Percentiles rank a stretch among this genome's conserved stretches.
These are phyloP conservation scores for Drosophila bunnanda DNA, from an alignment of 2,888 invertebrate genomes.

Conservation along the genomic window DNA sequence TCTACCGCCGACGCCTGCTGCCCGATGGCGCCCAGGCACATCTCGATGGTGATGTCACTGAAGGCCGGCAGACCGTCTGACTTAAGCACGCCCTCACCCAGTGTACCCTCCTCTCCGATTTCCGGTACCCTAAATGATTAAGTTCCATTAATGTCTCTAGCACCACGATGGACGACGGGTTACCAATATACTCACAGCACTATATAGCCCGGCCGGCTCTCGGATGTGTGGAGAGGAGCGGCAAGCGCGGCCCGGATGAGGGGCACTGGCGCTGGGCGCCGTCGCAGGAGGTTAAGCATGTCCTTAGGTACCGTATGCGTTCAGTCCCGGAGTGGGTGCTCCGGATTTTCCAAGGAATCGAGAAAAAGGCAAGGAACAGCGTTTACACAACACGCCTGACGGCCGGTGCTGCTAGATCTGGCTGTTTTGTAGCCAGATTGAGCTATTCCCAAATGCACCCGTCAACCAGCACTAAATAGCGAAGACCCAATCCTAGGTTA, in stretches of 20 bases:
- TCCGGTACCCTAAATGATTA: conserved; percentile 88
- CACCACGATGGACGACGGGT: not conserved
- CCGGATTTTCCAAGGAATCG: conserved; percentile 32
- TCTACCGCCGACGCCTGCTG: conserved; percentile 93
- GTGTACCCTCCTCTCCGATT: conserved; percentile 92
- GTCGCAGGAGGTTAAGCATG: conserved; percentile 75
- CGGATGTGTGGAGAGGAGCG: conserved; percentile 69
- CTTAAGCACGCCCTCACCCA: conserved; percentile 90
- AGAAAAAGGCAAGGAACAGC: conserved; percentile 42
- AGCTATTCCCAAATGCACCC: not conserved
- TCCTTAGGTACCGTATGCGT: conserved; percentile 54
- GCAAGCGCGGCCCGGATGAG: conserved; percentile 51
- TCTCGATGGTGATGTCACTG: conserved; percentile 91
- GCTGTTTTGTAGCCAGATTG: not conserved
- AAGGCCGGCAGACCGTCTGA: conserved; percentile 91
- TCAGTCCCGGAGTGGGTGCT: conserved; percentile 55
- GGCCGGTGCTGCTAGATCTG: conserved; percentile 2
- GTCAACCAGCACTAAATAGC: not conserved
- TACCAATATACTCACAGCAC: conserved; percentile 74
- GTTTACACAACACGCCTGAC: conserved; percentile 68
- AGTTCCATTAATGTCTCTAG: not conserved
- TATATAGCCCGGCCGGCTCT: conserved; percentile 73
- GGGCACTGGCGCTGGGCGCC: conserved; percentile 50
- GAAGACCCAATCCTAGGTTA: not conserved
- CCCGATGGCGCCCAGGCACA: conserved; percentile 93